Evolutionary conservation across 2,888 invertebrate genomes (phyloP), one percentile per base, ranked within the genome.

Genomic region (Hirtodrosophila trivittata): DNA sequence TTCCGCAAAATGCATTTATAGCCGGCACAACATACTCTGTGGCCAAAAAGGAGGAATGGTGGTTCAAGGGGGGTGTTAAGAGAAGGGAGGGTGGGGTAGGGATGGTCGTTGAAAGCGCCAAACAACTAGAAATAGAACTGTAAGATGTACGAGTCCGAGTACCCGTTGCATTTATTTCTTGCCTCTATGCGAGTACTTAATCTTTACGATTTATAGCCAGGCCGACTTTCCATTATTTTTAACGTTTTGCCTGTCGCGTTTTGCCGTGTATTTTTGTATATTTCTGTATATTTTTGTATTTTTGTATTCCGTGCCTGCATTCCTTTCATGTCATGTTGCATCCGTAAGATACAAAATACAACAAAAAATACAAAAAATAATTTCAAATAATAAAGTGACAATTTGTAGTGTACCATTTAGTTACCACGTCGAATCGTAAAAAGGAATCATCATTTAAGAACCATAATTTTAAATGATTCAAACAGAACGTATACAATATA

Each of bases 1-100:
- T 80, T 83, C 78, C 78, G 78, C 78, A 72, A 80, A 82, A 69
- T 80, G 63, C 78, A 80, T 77, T 77, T 80, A 65, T 78, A 78
- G 72, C 70, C 70, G 72, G 67, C 46, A 33, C 39, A 30, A 30
- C 33, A 18, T 12, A 18, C n/a, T 16, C 10, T 6, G 32, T 47
- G 25, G 21, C 28, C 38, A 9, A 9, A 18, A 42, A 30, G 26
- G 52, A 16, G 42, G 1, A 28, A 8, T 4, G 28, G 14, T 13
- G 9, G 18, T n/a, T n/a, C n/a, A n/a, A n/a, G 42, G 10, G 37
- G 0, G 18, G 39, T 21, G 18, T 21, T 21, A 21, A 8, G n/a
- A 13, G 7, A 12, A 0, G 35, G 0, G 6, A 2, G 28, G 9
- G 21, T 50, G 21, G 54, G 10, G 21, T 18, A 9, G 16, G 7